A percentile compares a stretch with the other conserved stretches of the same genome.
Conservation (phyloP, 2,888 invertebrate genomes). For the Synergus japonicus region DNA sequence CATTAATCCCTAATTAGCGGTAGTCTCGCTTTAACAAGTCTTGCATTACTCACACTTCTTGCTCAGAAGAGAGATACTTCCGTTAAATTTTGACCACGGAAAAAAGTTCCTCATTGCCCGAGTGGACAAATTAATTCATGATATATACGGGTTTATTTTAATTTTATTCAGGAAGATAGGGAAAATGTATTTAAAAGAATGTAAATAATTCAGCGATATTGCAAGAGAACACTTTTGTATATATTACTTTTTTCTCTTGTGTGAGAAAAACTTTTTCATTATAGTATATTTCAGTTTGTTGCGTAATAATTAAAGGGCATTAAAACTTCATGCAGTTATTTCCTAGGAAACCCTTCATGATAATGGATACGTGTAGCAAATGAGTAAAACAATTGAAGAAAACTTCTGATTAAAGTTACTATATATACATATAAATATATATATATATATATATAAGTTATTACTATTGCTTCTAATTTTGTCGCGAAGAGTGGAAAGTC, state of each 20-base stretch:
- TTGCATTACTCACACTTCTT: constrained; percentile 24
- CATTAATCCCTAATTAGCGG: constrained; percentile 29
- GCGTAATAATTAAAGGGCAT: constrained; percentile 28
- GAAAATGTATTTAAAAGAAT: background rate
- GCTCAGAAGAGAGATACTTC: background rate
- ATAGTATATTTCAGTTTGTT: background rate
- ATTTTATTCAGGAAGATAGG: background rate
- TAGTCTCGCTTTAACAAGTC: constrained; percentile 29
- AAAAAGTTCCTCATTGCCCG: background rate
- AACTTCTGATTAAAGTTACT: no score
- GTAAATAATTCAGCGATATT: background rate
- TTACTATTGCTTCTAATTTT: background rate
- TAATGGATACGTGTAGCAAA: constrained; percentile 1
- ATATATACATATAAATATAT: no score
- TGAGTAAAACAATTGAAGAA: background rate
- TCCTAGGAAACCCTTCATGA: background rate
- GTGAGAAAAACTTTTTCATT: constrained; percentile 15
- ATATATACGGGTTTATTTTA: background rate
- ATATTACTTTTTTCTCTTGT: background rate
- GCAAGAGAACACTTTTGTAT: no score
- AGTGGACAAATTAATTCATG: background rate
- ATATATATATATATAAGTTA: no score
- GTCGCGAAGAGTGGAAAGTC: constrained; percentile 5
- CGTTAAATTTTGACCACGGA: background rate
- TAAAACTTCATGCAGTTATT: constrained; percentile 13